Conservation (phyloP, 2,888 invertebrate species). For the Chrysolina americana region DNA sequence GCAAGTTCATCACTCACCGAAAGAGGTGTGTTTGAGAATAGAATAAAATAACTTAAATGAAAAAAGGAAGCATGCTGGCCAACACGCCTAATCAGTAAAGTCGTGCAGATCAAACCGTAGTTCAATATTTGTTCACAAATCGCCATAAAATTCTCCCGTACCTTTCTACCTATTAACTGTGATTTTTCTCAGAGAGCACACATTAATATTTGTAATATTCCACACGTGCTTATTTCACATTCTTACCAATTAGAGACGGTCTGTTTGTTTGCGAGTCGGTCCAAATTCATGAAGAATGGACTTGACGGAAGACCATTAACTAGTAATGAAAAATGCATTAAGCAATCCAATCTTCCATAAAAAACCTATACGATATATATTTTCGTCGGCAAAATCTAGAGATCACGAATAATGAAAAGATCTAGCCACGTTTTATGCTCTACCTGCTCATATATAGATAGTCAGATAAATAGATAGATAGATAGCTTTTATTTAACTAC, state of each 20-base stretch:
- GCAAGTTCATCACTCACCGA: too few species aligned
- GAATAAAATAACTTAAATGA: background rate
- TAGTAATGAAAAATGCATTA: too few species aligned
- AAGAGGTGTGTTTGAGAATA: too few species aligned
- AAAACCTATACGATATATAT: too few species aligned
- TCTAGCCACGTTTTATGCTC: too few species aligned
- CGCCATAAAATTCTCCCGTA: background rate
- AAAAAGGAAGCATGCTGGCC: background rate
- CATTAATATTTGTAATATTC: constrained; percentile 11
- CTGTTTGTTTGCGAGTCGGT: constrained; percentile 1
- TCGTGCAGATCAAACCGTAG: background rate
- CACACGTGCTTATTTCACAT: constrained; percentile 14
- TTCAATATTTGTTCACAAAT: background rate
- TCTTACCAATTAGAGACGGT: constrained; percentile 13
- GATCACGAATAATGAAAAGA: too few species aligned
- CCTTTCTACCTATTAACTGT: background rate
- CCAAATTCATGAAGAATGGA: background rate
- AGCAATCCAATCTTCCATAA: too few species aligned
- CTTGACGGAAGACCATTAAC: background rate
- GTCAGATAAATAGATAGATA: too few species aligned
- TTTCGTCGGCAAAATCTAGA: too few species aligned
- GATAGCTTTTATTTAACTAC: too few species aligned
- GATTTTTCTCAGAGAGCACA: background rate
- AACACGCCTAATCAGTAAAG: background rate
- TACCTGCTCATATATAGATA: too few species aligned